phyloP scores from a whole-genome alignment of 1,140 invertebrate genomes.

The Drosophila melanica region DNA sequence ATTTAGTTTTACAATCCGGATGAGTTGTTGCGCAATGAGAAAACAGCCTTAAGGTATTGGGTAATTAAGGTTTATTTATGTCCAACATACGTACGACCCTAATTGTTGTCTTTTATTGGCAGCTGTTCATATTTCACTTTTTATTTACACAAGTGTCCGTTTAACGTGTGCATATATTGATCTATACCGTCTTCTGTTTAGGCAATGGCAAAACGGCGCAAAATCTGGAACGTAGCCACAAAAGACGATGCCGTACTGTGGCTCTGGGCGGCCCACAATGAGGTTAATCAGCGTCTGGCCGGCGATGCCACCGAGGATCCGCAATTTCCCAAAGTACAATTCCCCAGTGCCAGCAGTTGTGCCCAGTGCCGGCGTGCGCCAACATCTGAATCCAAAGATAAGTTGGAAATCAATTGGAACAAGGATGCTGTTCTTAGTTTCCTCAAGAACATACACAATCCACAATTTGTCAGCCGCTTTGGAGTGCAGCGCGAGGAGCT shows the following conservation, averaged over 20 bases:
- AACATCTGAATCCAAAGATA: slow-evolving; percentile 21
- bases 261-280: slow-evolving; percentile 98
- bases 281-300: slow-evolving; percentile 94
- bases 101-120: slow-evolving; percentile 10
- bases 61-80: not conserved
- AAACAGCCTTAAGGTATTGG: not conserved
- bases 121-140: slow-evolving; percentile 39
- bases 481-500: slow-evolving; percentile 69
- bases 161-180: not conserved
- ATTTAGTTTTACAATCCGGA: not conserved
- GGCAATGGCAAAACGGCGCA: slow-evolving; percentile 89
- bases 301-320: slow-evolving; percentile 96
- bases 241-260: slow-evolving; percentile 93
- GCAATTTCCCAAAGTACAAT: slow-evolving; percentile 94
- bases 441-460: slow-evolving; percentile 90
- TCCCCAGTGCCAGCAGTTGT: slow-evolving; percentile 90
- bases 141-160: slow-evolving; percentile 20
- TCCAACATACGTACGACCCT: not conserved
- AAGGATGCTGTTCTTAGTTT: slow-evolving; percentile 89
- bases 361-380: slow-evolving; percentile 86
- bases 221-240: slow-evolving; percentile 88
- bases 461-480: slow-evolving; percentile 85
- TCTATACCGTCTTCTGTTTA: slow-evolving; percentile 26
- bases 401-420: slow-evolving; percentile 87
- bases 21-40: slow-evolving; percentile 14